Evolutionary conservation across 1,140 invertebrate species (phyloP), one percentile per base, ranked within the genome.

Genomic region (Pantala flavescens): DNA sequence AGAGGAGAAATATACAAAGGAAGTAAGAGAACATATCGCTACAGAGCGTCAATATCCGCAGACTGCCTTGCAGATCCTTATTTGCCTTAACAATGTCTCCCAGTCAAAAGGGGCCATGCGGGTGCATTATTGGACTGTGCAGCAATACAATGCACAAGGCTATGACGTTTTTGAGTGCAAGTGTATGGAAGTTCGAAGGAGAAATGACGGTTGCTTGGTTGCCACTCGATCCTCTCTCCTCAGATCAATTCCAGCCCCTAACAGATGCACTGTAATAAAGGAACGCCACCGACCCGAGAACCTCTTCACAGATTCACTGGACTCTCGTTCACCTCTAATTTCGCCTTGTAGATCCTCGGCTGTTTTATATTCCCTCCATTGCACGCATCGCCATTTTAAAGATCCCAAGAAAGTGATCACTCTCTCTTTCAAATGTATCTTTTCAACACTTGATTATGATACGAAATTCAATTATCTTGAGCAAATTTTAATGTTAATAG

Each of bases 101-200:
- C 49, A 63, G 49, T 63, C 49, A 63, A 63, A 63, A 63, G 49
- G n/a, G 49, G 49, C 49, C 49, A 5, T 14, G 16, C 16, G n/a
- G 49, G n/a, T 63, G 49, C 49, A 63, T 63, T 63, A 63, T 63
- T 63, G 49, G 49, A 63, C 49, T 63, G 49, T 12, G n/a, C 16
- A 63, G n/a, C 49, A 63, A 63, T 63, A 21, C 49, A 21, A 63
- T 63, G 49, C 49, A 63, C 12, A 63, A 16, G 49, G 49, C 16
- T 63, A 63, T 63, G 49, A 63, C 49, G 49, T 63, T 63, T 63
- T 63, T 21, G n/a, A 63, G 49, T 63, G 49, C 49, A 63, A 21
- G 49, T 21, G 49, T 63, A 63, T 63, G 49, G 12, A 63, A 63
- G 49, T 63, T 63, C 49, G 28, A 36, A 9, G 9, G 28, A 36